Percentiles rank a stretch among this genome's conserved stretches.
Evolutionary conservation across 2,797 vertebrate genomes (phyloP).

Genomic region (Falco peregrinus): DNA sequence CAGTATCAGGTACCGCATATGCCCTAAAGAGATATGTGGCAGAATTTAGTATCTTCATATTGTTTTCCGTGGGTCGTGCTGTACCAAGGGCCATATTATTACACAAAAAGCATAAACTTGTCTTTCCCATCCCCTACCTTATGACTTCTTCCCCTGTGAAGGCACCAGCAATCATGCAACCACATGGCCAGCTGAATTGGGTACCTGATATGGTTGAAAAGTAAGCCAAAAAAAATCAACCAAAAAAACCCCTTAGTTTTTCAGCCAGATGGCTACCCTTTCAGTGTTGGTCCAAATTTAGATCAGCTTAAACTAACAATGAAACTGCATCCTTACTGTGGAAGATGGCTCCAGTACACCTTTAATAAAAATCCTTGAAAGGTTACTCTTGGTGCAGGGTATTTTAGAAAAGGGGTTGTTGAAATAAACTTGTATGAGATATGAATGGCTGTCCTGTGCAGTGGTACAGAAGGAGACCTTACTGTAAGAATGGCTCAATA

Average conservation of each 20-base stretch:
- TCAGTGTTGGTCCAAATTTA: background rate
- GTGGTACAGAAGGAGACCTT: background rate
- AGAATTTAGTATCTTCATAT: background rate
- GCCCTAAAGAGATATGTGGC: background rate
- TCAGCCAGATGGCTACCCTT: background rate
- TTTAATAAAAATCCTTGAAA: background rate
- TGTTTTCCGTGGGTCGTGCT: background rate
- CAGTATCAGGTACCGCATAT: background rate
- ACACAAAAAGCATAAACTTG: background rate
- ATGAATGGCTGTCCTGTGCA: background rate
- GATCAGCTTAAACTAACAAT: background rate
- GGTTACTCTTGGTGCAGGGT: background rate
- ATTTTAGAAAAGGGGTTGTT: background rate
- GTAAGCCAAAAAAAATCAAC: background rate
- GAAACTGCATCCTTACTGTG: background rate
- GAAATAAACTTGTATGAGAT: background rate
- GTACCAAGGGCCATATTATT: background rate
- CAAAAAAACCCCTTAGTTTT: background rate
- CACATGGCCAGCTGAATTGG: background rate
- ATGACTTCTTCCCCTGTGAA: background rate
- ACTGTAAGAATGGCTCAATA: background rate
- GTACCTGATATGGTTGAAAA: background rate
- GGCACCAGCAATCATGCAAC: background rate
- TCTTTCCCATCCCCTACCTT: background rate
- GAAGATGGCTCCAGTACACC: background rate